These are phyloP conservation scores for Neolamprologus sp. DNA, from an alignment of 2,113 vertebrate genomes.

Conservation along the genomic window DNA sequence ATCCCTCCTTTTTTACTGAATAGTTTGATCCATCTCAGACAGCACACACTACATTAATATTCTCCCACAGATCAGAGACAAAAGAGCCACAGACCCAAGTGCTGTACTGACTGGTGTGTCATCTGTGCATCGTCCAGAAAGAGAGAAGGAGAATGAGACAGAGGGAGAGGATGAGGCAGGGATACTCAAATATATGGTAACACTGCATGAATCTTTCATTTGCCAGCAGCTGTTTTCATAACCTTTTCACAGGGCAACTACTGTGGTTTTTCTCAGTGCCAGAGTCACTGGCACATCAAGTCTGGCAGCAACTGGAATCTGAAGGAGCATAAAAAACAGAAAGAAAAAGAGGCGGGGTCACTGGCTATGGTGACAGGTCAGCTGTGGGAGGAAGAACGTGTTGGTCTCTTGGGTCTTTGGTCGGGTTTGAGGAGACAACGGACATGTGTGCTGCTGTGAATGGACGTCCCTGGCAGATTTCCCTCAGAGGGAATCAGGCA, in stretches of 20 bases:
- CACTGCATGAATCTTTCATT: constrained; percentile 58
- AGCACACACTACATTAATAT: constrained; percentile 51
- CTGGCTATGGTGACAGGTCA: constrained; percentile 3
- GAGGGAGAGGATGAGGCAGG: neutral
- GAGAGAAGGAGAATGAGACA: neutral
- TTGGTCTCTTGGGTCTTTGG: neutral
- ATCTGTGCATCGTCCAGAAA: constrained; percentile 43
- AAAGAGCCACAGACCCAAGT: constrained; percentile 37
- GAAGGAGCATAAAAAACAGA: neutral
- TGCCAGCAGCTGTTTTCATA: constrained; percentile 53
- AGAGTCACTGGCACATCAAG: constrained; percentile 17
- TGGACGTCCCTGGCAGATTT: constrained; percentile 35
- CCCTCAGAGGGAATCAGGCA: constrained; percentile 43
- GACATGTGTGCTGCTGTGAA: constrained; percentile 8
- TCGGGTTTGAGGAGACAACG: constrained; percentile 16
- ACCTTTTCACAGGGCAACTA: constrained; percentile 40
- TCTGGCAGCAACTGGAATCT: constrained; percentile 13
- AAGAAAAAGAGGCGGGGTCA: neutral
- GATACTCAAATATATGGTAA: constrained; percentile 53
- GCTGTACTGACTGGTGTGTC: constrained; percentile 46
- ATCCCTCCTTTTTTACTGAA: constrained; percentile 31
- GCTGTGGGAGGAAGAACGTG: neutral
- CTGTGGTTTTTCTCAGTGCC: constrained; percentile 20
- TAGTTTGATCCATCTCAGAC: constrained; percentile 46
- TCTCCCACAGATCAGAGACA: constrained; percentile 53